Conservation (phyloP, 2,888 invertebrate species). For the Myopa testacea region DNA sequence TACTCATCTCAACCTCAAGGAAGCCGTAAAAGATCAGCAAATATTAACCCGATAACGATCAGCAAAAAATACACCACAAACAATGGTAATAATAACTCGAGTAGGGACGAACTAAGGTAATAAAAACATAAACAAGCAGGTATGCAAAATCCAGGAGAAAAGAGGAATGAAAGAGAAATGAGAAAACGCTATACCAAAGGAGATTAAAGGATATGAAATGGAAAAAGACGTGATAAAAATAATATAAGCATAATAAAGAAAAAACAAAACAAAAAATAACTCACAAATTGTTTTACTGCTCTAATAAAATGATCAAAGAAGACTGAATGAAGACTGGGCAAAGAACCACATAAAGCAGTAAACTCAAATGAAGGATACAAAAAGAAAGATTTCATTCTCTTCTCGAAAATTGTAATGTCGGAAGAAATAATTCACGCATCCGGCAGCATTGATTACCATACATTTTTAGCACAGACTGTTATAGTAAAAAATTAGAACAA, state of each 20-base stretch:
- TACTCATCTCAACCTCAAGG: background rate
- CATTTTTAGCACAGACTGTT: background rate
- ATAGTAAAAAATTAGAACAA: background rate
- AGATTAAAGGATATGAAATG: no score
- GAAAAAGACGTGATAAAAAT: background rate
- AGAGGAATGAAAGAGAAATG: background rate
- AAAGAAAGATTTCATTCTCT: background rate
- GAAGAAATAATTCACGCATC: slow-evolving; percentile 10
- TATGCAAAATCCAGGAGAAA: background rate
- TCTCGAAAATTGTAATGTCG: background rate
- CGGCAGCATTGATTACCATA: slow-evolving; percentile 17
- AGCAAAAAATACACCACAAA: background rate
- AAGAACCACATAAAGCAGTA: background rate
- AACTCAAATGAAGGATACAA: background rate
- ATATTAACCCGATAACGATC: background rate
- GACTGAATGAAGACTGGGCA: no score
- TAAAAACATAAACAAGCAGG: background rate
- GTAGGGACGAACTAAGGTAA: background rate
- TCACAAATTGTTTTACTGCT: background rate
- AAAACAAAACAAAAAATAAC: background rate
- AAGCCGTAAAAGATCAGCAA: background rate
- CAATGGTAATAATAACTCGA: background rate
- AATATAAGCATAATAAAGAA: background rate
- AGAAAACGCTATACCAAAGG: background rate
- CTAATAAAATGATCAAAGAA: background rate